Percentiles rank a stretch among this genome's conserved stretches.
phyloP scores from a whole-genome alignment of 2,888 invertebrate species.

The Temnothorax unifasciatus region DNA sequence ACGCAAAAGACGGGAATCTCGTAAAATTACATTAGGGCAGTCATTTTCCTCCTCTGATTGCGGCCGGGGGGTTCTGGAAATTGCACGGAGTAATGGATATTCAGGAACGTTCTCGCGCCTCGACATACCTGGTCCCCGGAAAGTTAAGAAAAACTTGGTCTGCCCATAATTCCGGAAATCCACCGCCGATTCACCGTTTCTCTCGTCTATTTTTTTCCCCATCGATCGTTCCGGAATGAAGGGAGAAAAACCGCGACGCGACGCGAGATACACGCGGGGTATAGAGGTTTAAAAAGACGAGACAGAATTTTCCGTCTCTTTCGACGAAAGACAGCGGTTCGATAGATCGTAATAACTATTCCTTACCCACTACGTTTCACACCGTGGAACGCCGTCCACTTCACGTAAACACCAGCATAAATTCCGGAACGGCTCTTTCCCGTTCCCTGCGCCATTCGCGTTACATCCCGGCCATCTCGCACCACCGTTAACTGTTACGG shows the following conservation, averaged over 20 bases:
- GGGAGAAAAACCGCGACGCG: constrained; percentile 1
- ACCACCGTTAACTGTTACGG: constrained; percentile 75
- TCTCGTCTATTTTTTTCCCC: constrained; percentile 25
- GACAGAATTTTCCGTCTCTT: constrained; percentile 58
- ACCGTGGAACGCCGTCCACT: constrained; percentile 70
- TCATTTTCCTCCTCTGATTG: constrained; percentile 59
- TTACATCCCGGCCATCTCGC: constrained; percentile 71
- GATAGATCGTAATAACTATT: constrained; percentile 81
- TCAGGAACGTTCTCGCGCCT: constrained; percentile 31
- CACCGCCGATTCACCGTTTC: constrained; percentile 12
- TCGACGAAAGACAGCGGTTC: constrained; percentile 54
- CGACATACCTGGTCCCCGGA: constrained; percentile 21
- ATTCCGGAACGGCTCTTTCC: constrained; percentile 75
- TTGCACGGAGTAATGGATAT: constrained; percentile 43
- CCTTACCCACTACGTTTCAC: constrained; percentile 56
- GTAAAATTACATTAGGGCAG: constrained; percentile 65
- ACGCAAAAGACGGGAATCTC: constrained; percentile 52
- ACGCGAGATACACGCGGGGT: not conserved
- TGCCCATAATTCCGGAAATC: constrained; percentile 30
- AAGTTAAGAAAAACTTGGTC: constrained; percentile 43
- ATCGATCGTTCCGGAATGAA: not conserved
- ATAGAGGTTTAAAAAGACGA: not conserved
- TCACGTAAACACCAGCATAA: constrained; percentile 82
- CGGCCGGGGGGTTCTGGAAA: constrained; percentile 51
- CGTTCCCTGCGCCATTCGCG: constrained; percentile 59